Conservation (phyloP, 1,140 invertebrate genomes). For the Megalopta genalis region DNA sequence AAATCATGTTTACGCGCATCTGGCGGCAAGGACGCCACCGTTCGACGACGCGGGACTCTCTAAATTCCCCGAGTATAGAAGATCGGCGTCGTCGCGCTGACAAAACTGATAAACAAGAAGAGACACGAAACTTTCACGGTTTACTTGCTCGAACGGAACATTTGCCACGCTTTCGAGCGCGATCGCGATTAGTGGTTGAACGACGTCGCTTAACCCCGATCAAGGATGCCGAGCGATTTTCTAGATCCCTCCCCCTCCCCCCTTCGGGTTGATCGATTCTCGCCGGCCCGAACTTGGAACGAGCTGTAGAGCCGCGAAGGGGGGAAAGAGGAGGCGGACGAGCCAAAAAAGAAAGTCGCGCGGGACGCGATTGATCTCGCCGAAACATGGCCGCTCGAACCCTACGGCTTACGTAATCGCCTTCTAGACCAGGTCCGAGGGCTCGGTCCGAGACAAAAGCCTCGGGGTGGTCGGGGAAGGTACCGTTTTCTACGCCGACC, state of each 20-base stretch:
- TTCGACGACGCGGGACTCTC: too few species aligned
- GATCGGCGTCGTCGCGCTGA: background rate
- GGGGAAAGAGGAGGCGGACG: background rate
- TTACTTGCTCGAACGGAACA: too few species aligned
- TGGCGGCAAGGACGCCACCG: too few species aligned
- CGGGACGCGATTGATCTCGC: conserved; percentile 56
- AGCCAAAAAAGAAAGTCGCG: conserved; percentile 27
- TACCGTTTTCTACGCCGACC: conserved; percentile 27
- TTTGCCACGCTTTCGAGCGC: too few species aligned
- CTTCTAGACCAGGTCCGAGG: background rate
- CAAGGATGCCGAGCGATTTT: background rate
- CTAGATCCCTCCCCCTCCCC: too few species aligned
- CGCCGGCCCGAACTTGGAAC: background rate
- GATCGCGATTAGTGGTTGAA: too few species aligned
- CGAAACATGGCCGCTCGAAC: conserved; percentile 41
- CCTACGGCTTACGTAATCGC: background rate
- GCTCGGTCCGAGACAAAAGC: conserved; percentile 44
- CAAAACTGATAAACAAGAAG: too few species aligned
- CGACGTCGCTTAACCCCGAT: too few species aligned
- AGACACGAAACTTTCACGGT: too few species aligned
- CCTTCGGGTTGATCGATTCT: background rate
- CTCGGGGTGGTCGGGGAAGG: background rate
- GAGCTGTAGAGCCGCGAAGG: too few species aligned
- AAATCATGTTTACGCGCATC: too few species aligned
- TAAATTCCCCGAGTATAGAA: too few species aligned